Conservation (phyloP, 2,113 vertebrate genomes). For the Atlantisia rogersi region DNA sequence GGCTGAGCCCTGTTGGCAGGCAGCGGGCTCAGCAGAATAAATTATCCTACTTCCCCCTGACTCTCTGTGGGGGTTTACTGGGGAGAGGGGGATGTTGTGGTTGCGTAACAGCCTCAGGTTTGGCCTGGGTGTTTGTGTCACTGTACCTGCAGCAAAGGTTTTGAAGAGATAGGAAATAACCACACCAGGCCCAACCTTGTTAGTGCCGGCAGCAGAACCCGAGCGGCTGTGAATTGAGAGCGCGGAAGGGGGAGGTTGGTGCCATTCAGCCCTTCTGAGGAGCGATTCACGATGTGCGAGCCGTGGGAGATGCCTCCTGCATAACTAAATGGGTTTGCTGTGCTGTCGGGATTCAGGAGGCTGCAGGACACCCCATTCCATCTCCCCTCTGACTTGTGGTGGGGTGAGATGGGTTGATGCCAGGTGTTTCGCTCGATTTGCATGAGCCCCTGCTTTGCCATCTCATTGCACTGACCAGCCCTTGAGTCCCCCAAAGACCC, state of each 20-base stretch:
- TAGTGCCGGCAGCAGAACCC: neutral
- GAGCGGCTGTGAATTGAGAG: neutral
- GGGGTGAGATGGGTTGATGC: neutral
- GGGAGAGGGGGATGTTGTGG: neutral
- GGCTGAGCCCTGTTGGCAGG: slow-evolving; percentile 62
- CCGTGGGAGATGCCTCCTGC: neutral
- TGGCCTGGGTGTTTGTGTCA: neutral
- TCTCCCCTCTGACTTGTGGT: neutral
- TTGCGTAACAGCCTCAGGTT: neutral
- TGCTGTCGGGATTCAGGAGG: neutral
- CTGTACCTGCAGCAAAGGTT: neutral
- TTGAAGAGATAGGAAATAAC: neutral
- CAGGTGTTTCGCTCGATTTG: accelerated
- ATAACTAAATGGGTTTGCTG: slow-evolving; percentile 15
- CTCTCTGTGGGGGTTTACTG: neutral
- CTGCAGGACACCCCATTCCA: neutral
- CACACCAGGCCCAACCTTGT: neutral
- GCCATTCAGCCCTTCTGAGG: neutral
- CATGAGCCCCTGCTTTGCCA: neutral
- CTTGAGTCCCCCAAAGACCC: neutral
- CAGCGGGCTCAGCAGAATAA: slow-evolving; percentile 35
- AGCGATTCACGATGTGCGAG: neutral
- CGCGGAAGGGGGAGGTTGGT: neutral
- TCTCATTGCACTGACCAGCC: neutral
- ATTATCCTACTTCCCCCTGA: slow-evolving; percentile 21